Conservation (phyloP, 2,797 vertebrate species). For the Nasua narica region DNA sequence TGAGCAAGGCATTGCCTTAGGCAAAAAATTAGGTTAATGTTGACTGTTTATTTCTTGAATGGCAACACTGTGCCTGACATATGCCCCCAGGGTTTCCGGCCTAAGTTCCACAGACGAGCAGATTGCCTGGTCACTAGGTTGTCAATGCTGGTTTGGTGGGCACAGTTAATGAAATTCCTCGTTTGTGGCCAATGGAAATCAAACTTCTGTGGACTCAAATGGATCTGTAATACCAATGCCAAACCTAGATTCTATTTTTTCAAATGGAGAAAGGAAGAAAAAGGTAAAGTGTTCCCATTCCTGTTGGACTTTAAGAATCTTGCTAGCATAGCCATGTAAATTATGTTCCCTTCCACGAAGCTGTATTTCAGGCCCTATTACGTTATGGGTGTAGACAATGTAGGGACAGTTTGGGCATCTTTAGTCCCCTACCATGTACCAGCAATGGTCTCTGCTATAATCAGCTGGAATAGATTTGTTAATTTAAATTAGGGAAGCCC, state of each 20-base stretch:
- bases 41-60: slow-evolving; percentile 41
- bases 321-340: not conserved
- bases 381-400: not conserved
- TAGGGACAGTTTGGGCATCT: not conserved
- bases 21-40: slow-evolving; percentile 56
- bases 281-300: not conserved
- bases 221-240: not conserved
- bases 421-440: not conserved
- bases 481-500: not conserved
- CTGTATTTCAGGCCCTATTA: not conserved
- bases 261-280: not conserved
- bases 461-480: not conserved
- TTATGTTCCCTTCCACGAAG: not conserved
- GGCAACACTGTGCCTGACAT: not conserved
- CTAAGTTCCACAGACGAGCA: slow-evolving; percentile 21
- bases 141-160: not conserved
- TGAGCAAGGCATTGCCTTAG: not conserved
- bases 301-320: not conserved
- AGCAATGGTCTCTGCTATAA: not conserved
- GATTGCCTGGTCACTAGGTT: not conserved
- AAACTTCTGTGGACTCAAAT: slow-evolving; percentile 6
- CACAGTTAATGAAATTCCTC: not conserved
- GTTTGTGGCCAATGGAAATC: slow-evolving; percentile 15
- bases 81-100: not conserved
- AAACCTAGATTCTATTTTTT: not conserved